A percentile compares a stretch with the other conserved stretches of the same genome.
phyloP scores from a whole-genome alignment of 2,797 vertebrate species.

The Hyperoplus lanceolatus region DNA sequence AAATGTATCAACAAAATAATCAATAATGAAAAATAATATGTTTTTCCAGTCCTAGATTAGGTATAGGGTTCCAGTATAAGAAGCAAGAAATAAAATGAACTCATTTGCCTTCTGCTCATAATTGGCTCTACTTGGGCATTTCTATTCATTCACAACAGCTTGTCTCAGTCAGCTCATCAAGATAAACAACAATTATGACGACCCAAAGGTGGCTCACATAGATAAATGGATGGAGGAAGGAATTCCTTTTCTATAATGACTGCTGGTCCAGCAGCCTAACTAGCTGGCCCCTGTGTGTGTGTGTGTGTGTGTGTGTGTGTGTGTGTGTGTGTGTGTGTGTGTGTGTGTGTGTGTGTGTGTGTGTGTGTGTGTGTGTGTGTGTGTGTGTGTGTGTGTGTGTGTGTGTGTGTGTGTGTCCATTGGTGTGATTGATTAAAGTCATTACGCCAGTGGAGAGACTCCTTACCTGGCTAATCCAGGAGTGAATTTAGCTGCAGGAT shows the following conservation, averaged over 20 bases:
- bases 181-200: constrained; percentile 39
- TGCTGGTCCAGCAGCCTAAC: constrained; percentile 63
- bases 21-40: not conserved
- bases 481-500: constrained; percentile 80
- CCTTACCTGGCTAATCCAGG: constrained; percentile 83
- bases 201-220: constrained; percentile 14
- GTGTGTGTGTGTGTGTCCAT: constrained; percentile 39
- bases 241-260: constrained; percentile 68
- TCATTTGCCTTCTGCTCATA: constrained; percentile 2
- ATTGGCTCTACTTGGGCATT: not conserved
- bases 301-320: constrained; percentile 40
- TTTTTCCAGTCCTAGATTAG: not conserved
- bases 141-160: constrained; percentile 15
- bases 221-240: constrained; percentile 48
- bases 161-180: constrained; percentile 19
- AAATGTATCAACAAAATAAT: not conserved
- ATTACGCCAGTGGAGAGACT: constrained; percentile 81
- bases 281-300: constrained; percentile 42
- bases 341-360: constrained; percentile 18
- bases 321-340: not conserved
- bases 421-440: constrained; percentile 84
- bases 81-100: constrained; percentile 3
- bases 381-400: not conserved
- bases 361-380: constrained; percentile 53
- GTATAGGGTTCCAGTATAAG: not conserved